A percentile compares a stretch with the other conserved stretches of the same genome.
Conservation (phyloP, 2,888 invertebrate species). For the Erebia epiphron region DNA sequence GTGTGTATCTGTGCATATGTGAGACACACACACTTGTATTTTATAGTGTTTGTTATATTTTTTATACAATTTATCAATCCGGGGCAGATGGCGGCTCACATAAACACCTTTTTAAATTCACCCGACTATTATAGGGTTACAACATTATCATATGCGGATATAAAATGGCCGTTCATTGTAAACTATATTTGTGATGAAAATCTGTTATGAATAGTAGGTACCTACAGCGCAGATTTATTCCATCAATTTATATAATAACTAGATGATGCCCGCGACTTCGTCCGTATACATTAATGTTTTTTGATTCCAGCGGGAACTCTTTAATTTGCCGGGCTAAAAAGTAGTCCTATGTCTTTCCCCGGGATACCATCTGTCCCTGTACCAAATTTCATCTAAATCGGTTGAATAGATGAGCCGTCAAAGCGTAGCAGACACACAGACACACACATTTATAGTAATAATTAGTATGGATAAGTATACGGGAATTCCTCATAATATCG, state of each 20-base stretch:
- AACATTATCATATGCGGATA: constrained; percentile 67
- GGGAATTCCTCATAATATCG: no score
- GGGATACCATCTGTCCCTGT: no score
- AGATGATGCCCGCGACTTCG: no score
- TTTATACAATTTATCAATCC: constrained; percentile 79
- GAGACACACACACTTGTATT: constrained; percentile 49
- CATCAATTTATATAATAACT: not conserved
- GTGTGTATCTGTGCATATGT: constrained; percentile 1
- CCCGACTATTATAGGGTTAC: constrained; percentile 74
- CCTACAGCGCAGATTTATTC: not conserved
- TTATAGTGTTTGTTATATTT: constrained; percentile 63
- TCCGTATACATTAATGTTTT: no score
- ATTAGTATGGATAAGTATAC: no score
- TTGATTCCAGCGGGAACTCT: no score
- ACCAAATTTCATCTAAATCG: no score
- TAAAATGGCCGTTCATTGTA: constrained; percentile 41
- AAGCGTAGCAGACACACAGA: no score
- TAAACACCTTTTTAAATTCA: constrained; percentile 77
- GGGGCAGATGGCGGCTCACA: constrained; percentile 76
- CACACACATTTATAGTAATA: no score
- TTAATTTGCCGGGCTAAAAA: not conserved
- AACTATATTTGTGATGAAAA: constrained; percentile 13
- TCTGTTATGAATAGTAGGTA: not conserved
- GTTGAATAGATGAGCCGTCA: no score
- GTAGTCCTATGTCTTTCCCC: not conserved